Conservation (phyloP, 2,113 vertebrate genomes). For the Polypterus senegalus region DNA sequence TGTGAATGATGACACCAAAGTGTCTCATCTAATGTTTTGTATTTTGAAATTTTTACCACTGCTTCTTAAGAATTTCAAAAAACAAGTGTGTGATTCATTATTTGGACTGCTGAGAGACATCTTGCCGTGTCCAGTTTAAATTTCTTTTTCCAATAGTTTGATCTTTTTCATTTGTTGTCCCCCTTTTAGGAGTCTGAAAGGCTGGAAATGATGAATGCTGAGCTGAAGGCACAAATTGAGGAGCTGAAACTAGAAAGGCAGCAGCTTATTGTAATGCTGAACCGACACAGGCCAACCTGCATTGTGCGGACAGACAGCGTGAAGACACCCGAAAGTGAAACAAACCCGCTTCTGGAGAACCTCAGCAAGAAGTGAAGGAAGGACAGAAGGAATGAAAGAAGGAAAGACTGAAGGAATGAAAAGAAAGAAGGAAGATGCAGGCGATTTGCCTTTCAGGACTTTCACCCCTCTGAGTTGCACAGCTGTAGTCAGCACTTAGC, state of each 20-base stretch:
- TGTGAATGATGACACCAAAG: too few relatives aligned
- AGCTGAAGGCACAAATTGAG: constrained; percentile 89
- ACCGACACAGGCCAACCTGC: constrained; percentile 85
- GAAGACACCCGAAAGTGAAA: constrained; percentile 74
- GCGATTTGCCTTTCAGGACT: constrained; percentile 1
- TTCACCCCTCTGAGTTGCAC: constrained; percentile 21
- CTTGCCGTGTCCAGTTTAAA: too few relatives aligned
- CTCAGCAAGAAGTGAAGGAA: constrained; percentile 67
- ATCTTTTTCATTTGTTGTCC: too few relatives aligned
- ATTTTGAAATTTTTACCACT: too few relatives aligned
- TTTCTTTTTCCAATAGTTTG: too few relatives aligned
- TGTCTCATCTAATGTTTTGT: too few relatives aligned
- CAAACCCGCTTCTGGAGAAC: constrained; percentile 73
- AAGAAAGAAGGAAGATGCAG: constrained; percentile 24
- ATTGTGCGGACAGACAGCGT: constrained; percentile 86
- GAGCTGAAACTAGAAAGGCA: constrained; percentile 88
- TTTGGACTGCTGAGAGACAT: too few relatives aligned
- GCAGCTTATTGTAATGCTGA: constrained; percentile 88
- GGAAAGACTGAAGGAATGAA: constrained; percentile 23
- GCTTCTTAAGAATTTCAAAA: too few relatives aligned
- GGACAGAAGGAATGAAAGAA: constrained; percentile 11
- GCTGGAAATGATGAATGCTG: constrained; percentile 85
- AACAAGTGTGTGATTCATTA: too few relatives aligned
- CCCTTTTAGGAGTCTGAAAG: constrained; percentile 74
- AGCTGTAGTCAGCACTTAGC: constrained; percentile 40